Evolutionary conservation across 2,113 vertebrate species (phyloP).

Genomic region (Petaurus breviceps): DNA sequence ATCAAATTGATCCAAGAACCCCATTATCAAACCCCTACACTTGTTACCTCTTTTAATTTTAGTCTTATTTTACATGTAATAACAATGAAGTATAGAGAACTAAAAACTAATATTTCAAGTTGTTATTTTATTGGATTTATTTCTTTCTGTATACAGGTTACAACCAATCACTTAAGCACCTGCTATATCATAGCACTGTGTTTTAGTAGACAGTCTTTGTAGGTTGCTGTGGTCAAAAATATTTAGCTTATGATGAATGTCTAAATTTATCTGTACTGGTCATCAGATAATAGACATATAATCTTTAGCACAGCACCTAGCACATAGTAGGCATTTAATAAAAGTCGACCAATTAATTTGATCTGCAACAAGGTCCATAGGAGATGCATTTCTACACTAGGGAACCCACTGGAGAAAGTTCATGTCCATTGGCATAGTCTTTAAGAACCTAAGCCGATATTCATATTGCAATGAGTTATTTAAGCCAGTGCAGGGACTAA

Average conservation of each 20-base stretch:
- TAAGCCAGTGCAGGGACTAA: neutral
- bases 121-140: neutral
- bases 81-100: neutral
- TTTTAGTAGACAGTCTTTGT: neutral
- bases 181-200: neutral
- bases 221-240: neutral
- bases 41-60: neutral
- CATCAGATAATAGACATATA: neutral
- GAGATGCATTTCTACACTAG: neutral
- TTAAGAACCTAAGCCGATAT: neutral
- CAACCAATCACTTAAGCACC: neutral
- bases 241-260: neutral
- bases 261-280: neutral
- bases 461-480: neutral
- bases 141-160: neutral
- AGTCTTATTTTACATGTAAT: neutral
- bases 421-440: neutral
- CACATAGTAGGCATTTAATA: fast-evolving
- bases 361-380: neutral
- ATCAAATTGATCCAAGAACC: neutral
- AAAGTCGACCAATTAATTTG: fast-evolving
- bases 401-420: neutral
- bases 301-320: neutral
- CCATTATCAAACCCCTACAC: neutral
- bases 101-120: neutral